Evolutionary conservation across 2,888 invertebrate genomes (phyloP).

Genomic region (Isotomurus palustris): DNA sequence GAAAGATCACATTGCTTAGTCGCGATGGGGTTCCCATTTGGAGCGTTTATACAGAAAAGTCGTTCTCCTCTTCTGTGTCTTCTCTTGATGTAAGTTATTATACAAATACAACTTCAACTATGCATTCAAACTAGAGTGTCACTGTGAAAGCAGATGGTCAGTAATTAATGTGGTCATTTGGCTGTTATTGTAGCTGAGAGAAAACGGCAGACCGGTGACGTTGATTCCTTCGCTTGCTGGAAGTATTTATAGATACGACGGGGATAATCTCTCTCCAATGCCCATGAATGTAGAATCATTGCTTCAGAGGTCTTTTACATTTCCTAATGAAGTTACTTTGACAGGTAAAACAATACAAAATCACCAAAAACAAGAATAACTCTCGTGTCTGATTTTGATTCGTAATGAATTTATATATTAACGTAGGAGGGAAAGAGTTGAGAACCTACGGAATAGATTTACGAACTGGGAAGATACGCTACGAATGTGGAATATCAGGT

Average conservation of each 20-base stretch:
- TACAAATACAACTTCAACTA: neutral
- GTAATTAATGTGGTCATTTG: neutral
- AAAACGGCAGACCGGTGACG: conserved; percentile 77
- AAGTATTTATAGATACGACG: conserved; percentile 85
- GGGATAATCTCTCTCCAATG: conserved; percentile 72
- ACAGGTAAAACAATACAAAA: conserved; percentile 56
- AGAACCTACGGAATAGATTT: conserved; percentile 80
- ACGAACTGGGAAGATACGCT: conserved; percentile 64
- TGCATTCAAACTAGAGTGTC: neutral
- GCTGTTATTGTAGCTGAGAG: conserved; percentile 60
- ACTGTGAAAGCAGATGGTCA: conserved; percentile 18
- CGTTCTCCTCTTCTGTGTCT: conserved; percentile 85
- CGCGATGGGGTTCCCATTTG: conserved; percentile 66
- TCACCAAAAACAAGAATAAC: neutral
- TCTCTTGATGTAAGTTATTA: conserved; percentile 66
- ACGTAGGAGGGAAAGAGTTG: conserved; percentile 72
- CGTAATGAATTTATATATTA: neutral
- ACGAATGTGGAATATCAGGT: conserved; percentile 69
- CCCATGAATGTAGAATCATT: conserved; percentile 83
- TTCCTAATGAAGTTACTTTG: conserved; percentile 77
- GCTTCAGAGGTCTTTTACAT: conserved; percentile 73
- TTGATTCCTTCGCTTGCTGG: conserved; percentile 92
- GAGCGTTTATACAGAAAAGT: conserved; percentile 72
- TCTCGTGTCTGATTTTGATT: neutral
- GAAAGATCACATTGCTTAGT: conserved; percentile 75